Percentiles rank a stretch among this genome's conserved stretches.
Evolutionary conservation across 2,797 vertebrate species (phyloP).

Genomic region (Tenualosa ilisha): DNA sequence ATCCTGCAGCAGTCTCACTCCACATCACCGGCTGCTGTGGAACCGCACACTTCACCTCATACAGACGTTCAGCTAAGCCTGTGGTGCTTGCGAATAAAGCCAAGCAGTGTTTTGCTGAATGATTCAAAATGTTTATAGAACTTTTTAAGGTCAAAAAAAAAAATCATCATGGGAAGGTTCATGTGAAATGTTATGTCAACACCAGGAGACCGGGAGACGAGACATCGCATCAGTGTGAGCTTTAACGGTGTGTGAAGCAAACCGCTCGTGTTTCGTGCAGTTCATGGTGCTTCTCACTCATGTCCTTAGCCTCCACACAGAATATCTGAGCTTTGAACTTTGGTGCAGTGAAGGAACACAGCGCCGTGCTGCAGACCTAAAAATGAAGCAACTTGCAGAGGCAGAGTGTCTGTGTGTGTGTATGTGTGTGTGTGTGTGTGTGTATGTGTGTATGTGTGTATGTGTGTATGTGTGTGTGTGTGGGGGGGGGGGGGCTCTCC

Average conservation of each 20-base stretch:
- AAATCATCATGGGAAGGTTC: background rate
- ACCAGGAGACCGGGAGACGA: background rate
- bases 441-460: background rate
- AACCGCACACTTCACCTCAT: background rate
- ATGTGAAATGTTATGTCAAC: background rate
- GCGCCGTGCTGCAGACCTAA: background rate
- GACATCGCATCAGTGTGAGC: background rate
- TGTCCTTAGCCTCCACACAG: background rate
- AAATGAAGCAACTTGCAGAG: background rate
- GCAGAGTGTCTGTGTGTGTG: background rate
- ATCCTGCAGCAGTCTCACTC: background rate
- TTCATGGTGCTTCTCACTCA: background rate
- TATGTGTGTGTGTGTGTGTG: background rate
- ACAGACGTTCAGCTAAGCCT: background rate
- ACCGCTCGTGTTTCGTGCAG: background rate
- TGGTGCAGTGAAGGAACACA: background rate
- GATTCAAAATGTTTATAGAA: background rate
- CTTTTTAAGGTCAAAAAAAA: background rate
- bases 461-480: background rate
- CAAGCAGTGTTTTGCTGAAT: conserved; percentile 1
- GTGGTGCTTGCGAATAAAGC: no score
- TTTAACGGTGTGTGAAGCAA: background rate
- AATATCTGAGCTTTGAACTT: background rate
- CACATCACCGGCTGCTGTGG: background rate
- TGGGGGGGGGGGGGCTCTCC: no score